Evolutionary conservation across 2,113 vertebrate genomes (phyloP), one percentile per base, ranked within the genome.

Genomic region (Ictalurus furcatus): DNA sequence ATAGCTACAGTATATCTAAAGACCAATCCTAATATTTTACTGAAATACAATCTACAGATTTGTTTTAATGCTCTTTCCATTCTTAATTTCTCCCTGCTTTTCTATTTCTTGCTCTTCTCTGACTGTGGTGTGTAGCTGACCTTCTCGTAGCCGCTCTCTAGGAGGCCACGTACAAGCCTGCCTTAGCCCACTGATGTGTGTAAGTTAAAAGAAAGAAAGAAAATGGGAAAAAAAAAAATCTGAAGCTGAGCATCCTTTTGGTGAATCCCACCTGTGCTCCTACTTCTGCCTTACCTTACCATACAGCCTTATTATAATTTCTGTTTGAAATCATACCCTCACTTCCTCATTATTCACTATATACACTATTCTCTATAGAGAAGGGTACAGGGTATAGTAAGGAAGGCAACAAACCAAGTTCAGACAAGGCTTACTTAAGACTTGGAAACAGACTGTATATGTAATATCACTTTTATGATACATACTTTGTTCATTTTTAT

Each of bases 141-240:
- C 80, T 79, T 30, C 65, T n/a, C 25, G 52, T 88, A 83, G 19
- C 76, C 63, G 37, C 67, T 82, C 54, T 63, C 88, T 63, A 28
- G 54, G 58, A 83, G 84, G 52, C 78, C 19, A 19, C 30, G 7
- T 44, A 87, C 65, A 69, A 69, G 67, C 67, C 52, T 86, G 56
- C 67, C 52, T 48, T 14, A 54, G 40, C n/a, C 25, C 37, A 86
- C 80, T 89, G 78, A 83, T 74, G 78, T 87, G 79, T 59, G 21
- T 40, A 40, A 73, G 88, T 87, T 67, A 89, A 89, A 89, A 80
- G 52, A 67, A 79, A 30, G 48, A 69, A 52, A 48, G 85, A 58
- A 67, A 28, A 83, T 37, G 21, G 23, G 23, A 34, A 56, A 76
- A 52, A 48, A 37, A 84, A 84, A 37, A 40, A 13, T 28, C 34